These are phyloP conservation scores for Trichopoda pennipes DNA, from an alignment of 2,888 invertebrate species.

Conservation along the genomic window DNA sequence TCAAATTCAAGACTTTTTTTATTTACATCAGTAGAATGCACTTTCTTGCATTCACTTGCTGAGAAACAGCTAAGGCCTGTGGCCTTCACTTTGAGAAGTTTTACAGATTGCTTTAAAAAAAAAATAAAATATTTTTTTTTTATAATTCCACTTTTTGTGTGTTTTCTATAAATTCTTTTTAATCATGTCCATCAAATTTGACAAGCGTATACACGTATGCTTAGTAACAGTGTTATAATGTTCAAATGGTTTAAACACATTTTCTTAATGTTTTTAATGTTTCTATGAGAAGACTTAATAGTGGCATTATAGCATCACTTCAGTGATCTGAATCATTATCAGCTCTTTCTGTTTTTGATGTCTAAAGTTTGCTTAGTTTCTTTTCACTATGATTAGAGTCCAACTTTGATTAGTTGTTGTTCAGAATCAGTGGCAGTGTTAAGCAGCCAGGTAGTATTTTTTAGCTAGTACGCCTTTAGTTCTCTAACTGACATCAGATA, in stretches of 20 bases:
- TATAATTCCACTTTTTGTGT: constrained; percentile 57
- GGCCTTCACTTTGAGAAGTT: constrained; percentile 58
- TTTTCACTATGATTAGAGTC: constrained; percentile 48
- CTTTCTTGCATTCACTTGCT: neutral
- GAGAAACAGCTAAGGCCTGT: constrained; percentile 5
- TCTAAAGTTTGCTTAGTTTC: constrained; percentile 24
- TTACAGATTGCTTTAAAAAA: constrained; percentile 23
- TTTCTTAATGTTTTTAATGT: constrained; percentile 14
- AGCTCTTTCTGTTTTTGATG: constrained; percentile 54
- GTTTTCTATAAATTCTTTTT: constrained; percentile 69
- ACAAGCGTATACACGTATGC: constrained; percentile 55
- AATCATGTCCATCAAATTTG: constrained; percentile 76
- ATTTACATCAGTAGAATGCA: constrained; percentile 22
- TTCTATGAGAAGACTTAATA: constrained; percentile 45
- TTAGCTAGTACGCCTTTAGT: constrained; percentile 59
- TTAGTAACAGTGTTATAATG: constrained; percentile 28
- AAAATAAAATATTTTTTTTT: constrained; percentile 21
- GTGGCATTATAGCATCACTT: constrained; percentile 56
- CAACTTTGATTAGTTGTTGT: constrained; percentile 30
- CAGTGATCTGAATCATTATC: constrained; percentile 69
- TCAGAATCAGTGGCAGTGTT: constrained; percentile 10
- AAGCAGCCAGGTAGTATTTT: constrained; percentile 41
- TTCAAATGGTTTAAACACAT: constrained; percentile 8
- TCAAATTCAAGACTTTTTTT: constrained; percentile 43
- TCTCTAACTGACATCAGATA: constrained; percentile 62